Evolutionary conservation across 2,113 vertebrate species (phyloP), one percentile per base, ranked within the genome.

Genomic region (Forbesichthys agassizii): DNA sequence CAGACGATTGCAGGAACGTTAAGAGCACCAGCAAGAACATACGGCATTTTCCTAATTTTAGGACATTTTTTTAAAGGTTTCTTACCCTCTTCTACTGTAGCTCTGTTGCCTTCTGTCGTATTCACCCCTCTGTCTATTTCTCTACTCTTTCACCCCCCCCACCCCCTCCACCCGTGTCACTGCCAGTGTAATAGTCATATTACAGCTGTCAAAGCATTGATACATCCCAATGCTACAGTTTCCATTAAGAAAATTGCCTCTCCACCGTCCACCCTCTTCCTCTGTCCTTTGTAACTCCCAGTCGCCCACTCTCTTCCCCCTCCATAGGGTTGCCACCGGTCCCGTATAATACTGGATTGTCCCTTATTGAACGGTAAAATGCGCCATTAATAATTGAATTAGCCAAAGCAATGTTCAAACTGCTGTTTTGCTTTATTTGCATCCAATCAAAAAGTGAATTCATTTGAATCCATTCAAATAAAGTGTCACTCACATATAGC

Each of bases 241-340:
- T 88, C 88, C 89, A 91, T 88, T 91, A 88, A 88, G 89, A 87
- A 91, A 89, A 89, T 89, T 89, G 89, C 85, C 84, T 88, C 84
- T 75, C 74, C 71, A 77, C 73, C 78, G 74, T 73, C 73, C 70
- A 75, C 74, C 77, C 75, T 72, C 80, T 82, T 64, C 62, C 81
- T 72, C 67, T n/a, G 33, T 55, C 51, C 51, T 55, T 27, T 80
- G 77, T 74, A 84, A 82, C 72, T 76, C 75, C 68, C 74, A 77
- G 20, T 63, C 52, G 36, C 3, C 60, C 74, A 74, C 20, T 48
- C 49, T 20, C 6, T 18, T 20, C 48, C 33, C 61, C 63, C 62
- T 14, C 68, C 12, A 65, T 53, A 27, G 27, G 27, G 27, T 27
- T 27, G 27, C 27, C 27, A 27, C 27, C 27, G 2, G 27, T 27